These are phyloP conservation scores for Anas bahamensis DNA, from an alignment of 2,797 vertebrate genomes.

Conservation along the genomic window DNA sequence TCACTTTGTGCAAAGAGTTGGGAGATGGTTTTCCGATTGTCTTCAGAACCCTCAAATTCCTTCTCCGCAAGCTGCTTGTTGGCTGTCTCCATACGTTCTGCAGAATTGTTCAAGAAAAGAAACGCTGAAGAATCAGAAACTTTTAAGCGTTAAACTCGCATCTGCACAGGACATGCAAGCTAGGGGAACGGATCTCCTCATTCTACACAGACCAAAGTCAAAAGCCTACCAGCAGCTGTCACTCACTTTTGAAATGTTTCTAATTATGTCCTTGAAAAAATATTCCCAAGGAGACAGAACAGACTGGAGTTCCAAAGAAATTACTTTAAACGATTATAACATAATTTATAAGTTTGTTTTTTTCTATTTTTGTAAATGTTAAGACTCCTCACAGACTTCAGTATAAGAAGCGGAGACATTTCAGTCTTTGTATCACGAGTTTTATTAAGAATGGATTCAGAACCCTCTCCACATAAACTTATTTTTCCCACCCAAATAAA, in stretches of 20 bases:
- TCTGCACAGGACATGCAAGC: background rate
- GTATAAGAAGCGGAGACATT: background rate
- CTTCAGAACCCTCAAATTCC: slow-evolving; percentile 94
- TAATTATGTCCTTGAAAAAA: background rate
- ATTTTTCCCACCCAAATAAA: background rate
- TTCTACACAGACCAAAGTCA: background rate
- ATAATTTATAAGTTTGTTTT: background rate
- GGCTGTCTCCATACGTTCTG: slow-evolving; percentile 97
- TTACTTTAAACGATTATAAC: background rate
- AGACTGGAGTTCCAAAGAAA: background rate
- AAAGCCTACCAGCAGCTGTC: background rate
- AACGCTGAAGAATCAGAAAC: background rate
- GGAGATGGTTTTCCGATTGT: slow-evolving; percentile 97
- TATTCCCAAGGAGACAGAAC: background rate
- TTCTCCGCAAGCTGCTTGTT: slow-evolving; percentile 97
- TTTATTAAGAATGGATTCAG: background rate
- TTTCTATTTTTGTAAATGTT: background rate
- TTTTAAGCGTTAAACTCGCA: background rate
- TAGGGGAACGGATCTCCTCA: background rate
- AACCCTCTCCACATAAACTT: background rate
- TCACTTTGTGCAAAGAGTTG: slow-evolving; percentile 95
- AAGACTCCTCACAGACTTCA: background rate
- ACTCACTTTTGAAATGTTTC: background rate
- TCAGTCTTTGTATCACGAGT: background rate
- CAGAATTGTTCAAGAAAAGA: slow-evolving; percentile 8